phyloP scores from a whole-genome alignment of 2,888 invertebrate species.

The Macaria liturata region DNA sequence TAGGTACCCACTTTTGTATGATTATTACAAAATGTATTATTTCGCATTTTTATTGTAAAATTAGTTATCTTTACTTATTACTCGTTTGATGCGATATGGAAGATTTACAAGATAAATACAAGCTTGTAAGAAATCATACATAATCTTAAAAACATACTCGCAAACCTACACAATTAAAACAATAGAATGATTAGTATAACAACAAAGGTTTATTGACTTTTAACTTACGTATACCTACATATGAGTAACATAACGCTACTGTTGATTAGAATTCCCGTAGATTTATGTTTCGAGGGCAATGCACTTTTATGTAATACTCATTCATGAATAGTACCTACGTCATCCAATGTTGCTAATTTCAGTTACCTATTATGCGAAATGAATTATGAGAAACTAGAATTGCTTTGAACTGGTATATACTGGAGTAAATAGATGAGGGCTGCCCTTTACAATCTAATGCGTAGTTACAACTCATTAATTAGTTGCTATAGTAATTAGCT shows the following conservation, averaged over 20 bases:
- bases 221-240: constrained; percentile 16
- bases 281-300: constrained; percentile 31
- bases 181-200: not conserved
- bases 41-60: too few species aligned
- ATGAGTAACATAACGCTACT: constrained; percentile 43
- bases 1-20: too few species aligned
- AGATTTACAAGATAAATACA: too few species aligned
- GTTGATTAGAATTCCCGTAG: constrained; percentile 37
- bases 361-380: constrained; percentile 14
- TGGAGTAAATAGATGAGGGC: constrained; percentile 7
- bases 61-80: too few species aligned
- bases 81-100: too few species aligned
- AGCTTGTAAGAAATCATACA: too few species aligned
- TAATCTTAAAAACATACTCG: too few species aligned
- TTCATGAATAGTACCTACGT: constrained; percentile 19
- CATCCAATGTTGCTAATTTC: constrained; percentile 19
- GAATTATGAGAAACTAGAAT: constrained; percentile 13
- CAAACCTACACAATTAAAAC: not conserved
- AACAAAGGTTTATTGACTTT: constrained; percentile 45
- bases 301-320: constrained; percentile 34
- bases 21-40: too few species aligned
- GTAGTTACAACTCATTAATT: not conserved
- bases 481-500: not conserved
- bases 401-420: constrained; percentile 5
- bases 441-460: constrained; percentile 5